These are phyloP conservation scores for Monochamus saltuarius DNA, from an alignment of 1,140 invertebrate species.

Conservation along the genomic window DNA sequence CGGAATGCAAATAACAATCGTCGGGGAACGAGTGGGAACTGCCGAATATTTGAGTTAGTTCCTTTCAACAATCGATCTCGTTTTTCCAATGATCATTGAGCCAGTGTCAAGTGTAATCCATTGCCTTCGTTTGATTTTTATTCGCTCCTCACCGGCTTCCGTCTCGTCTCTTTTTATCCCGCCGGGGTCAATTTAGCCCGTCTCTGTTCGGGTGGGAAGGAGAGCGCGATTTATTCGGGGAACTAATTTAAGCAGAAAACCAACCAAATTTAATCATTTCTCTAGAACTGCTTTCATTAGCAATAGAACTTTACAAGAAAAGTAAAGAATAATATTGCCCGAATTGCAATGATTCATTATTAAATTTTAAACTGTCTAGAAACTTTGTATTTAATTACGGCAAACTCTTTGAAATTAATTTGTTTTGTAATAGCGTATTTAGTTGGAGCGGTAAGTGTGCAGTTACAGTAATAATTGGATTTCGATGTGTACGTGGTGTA, in stretches of 20 bases:
- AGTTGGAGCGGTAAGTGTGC: slow-evolving; percentile 24
- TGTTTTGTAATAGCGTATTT: slow-evolving; percentile 24
- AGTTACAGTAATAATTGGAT: slow-evolving; percentile 27
- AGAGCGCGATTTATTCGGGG: slow-evolving; percentile 20
- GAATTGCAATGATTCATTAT: slow-evolving; percentile 25
- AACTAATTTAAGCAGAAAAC: slow-evolving; percentile 36
- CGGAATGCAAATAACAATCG: slow-evolving; percentile 41
- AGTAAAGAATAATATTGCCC: slow-evolving; percentile 26
- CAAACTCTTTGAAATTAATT: slow-evolving; percentile 28
- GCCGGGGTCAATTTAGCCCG: background rate
- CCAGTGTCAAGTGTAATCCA: slow-evolving; percentile 12
- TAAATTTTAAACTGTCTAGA: slow-evolving; percentile 29
- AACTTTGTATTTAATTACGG: slow-evolving; percentile 29
- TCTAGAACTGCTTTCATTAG: slow-evolving; percentile 37
- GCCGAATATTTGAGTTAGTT: background rate
- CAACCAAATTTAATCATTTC: slow-evolving; percentile 41
- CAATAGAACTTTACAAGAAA: slow-evolving; percentile 38
- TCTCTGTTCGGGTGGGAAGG: slow-evolving; percentile 16
- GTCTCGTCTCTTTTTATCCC: slow-evolving; percentile 5
- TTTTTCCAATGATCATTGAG: slow-evolving; percentile 8
- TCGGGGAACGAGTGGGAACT: background rate
- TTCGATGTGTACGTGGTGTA: background rate
- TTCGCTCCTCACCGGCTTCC: slow-evolving; percentile 5
- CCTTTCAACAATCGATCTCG: slow-evolving; percentile 11
- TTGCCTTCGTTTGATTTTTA: slow-evolving; percentile 17